A percentile compares a stretch with the other conserved stretches of the same genome.
Conservation (phyloP, 2,797 vertebrate genomes). For the Oryzias dopingdopingensis region DNA sequence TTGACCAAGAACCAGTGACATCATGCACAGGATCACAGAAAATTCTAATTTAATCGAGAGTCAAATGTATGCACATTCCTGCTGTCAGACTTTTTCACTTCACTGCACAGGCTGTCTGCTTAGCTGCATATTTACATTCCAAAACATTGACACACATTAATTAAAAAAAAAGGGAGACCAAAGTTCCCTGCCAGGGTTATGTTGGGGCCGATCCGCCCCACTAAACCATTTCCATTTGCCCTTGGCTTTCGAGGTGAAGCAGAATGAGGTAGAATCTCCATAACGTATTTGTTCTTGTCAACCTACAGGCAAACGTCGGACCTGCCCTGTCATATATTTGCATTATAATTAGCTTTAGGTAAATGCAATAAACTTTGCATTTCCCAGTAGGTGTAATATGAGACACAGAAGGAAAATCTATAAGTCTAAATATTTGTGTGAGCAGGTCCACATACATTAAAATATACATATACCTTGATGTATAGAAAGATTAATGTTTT, state of each 20-base stretch:
- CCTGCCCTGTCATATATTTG: constrained; percentile 66
- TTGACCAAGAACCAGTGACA: constrained; percentile 26
- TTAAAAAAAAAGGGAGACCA: constrained; percentile 61
- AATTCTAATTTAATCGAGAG: constrained; percentile 37
- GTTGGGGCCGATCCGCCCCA: constrained; percentile 58
- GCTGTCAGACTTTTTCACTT: constrained; percentile 39
- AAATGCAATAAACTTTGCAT: constrained; percentile 43
- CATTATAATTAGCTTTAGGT: constrained; percentile 66
- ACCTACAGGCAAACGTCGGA: constrained; percentile 67
- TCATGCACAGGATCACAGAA: constrained; percentile 10
- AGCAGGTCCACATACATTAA: no score
- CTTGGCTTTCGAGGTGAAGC: constrained; percentile 66
- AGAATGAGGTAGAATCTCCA: constrained; percentile 64
- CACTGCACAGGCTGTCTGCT: constrained; percentile 49
- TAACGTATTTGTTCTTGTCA: constrained; percentile 74
- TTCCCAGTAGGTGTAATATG: constrained; percentile 31
- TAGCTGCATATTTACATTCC: constrained; percentile 61
- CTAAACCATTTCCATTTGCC: constrained; percentile 71
- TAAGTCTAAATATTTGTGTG: no score
- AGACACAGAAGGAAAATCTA: background rate
- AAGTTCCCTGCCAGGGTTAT: constrained; percentile 59
- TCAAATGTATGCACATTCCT: constrained; percentile 42
- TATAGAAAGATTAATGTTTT: no score
- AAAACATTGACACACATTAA: constrained; percentile 62
- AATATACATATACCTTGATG: no score